A percentile compares a stretch with the other conserved stretches of the same genome.
phyloP scores from a whole-genome alignment of 2,113 vertebrate species.

The Balaenoptera acutorostrata region DNA sequence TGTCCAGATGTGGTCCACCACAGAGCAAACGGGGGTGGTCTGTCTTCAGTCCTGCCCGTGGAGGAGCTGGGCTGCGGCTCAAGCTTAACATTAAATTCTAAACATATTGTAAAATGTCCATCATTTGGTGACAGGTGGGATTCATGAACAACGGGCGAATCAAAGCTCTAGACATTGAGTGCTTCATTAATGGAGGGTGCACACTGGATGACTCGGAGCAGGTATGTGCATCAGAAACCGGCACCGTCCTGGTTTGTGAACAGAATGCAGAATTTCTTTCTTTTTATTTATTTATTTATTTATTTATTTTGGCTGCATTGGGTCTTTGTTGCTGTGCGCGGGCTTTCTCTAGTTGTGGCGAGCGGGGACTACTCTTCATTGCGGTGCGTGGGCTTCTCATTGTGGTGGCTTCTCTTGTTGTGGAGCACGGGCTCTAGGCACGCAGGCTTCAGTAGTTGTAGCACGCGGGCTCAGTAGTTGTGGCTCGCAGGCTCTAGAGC shows the following conservation, averaged over 20 bases:
- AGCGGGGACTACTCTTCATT: no score
- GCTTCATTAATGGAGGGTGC: constrained; percentile 87
- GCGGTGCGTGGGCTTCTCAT: no score
- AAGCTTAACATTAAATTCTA: background rate
- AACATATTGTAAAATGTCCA: background rate
- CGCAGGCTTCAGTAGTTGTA: no score
- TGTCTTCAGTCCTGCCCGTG: background rate
- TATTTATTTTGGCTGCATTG: no score
- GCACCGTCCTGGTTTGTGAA: background rate
- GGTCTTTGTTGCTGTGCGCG: rapidly evolving
- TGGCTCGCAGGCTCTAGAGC: no score
- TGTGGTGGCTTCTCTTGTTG: no score
- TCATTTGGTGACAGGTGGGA: constrained; percentile 84
- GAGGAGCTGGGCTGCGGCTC: background rate
- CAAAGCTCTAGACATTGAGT: constrained; percentile 83
- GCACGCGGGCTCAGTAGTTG: no score
- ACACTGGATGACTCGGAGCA: constrained; percentile 82
- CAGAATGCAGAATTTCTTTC: background rate
- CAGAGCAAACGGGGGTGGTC: background rate
- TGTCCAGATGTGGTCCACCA: rapidly evolving
- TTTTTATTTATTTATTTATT: no score
- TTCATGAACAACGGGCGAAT: constrained; percentile 89
- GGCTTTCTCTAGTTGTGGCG: no score
- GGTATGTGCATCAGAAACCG: constrained; percentile 74
- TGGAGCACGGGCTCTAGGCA: no score